Evolutionary conservation across 2,888 invertebrate species (phyloP).

Genomic region (Pachycephus smyrnensis): DNA sequence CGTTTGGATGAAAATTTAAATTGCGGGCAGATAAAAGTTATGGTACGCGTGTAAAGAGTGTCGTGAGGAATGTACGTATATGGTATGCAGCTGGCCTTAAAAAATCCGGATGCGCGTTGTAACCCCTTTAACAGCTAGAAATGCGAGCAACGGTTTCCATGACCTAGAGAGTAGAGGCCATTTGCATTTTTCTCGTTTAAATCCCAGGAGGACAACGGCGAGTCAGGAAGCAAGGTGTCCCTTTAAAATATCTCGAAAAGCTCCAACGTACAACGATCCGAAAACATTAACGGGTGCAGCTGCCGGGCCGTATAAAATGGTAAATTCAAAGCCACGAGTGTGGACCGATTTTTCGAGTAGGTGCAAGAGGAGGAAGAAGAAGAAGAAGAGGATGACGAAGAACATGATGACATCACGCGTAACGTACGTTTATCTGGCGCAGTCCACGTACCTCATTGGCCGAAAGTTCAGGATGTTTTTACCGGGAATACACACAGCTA

Average conservation of each 20-base stretch:
- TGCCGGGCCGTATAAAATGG: background rate
- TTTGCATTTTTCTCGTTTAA: constrained; percentile 46
- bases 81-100: background rate
- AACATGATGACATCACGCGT: background rate
- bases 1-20: background rate
- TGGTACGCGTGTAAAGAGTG: background rate
- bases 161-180: constrained; percentile 42
- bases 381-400: background rate
- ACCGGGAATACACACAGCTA: background rate
- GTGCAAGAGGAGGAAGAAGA: background rate
- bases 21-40: background rate
- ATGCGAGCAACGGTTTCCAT: constrained; percentile 38
- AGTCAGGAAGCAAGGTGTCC: constrained; percentile 39
- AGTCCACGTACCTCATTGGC: background rate
- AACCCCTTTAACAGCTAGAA: constrained; percentile 1
- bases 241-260: constrained; percentile 38
- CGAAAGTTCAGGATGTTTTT: background rate
- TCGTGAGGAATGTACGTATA: background rate
- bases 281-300: background rate
- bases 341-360: background rate
- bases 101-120: background rate
- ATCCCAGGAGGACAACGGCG: constrained; percentile 33
- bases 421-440: background rate
- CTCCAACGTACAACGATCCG: constrained; percentile 6
- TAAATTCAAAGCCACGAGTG: background rate